Evolutionary conservation across 1,140 invertebrate species (phyloP).

Genomic region (Harlomillsia oculata): DNA sequence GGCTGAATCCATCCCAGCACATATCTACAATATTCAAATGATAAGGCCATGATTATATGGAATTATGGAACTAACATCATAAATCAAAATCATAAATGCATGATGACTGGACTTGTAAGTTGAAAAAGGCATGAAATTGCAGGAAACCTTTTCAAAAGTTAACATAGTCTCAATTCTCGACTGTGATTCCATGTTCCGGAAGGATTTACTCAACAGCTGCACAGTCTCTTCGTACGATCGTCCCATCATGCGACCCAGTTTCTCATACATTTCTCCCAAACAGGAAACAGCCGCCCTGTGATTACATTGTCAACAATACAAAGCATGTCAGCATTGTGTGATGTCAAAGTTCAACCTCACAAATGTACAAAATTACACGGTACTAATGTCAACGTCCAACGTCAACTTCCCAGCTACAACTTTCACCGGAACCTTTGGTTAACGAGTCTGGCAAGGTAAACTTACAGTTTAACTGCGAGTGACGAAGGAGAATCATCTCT

Average conservation of each 20-base stretch:
- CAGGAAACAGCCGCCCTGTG: conserved; percentile 88
- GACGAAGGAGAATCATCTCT: conserved; percentile 95
- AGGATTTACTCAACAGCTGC: conserved; percentile 76
- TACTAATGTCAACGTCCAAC: too few relatives aligned
- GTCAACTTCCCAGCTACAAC: too few relatives aligned
- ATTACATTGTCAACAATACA: conserved; percentile 36
- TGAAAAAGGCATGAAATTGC: too few relatives aligned
- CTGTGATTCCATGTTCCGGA: conserved; percentile 91
- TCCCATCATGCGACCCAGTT: conserved; percentile 95
- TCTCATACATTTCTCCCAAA: conserved; percentile 94
- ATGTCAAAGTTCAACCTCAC: too few relatives aligned
- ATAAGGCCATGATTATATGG: background rate
- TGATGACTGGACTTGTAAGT: conserved; percentile 26
- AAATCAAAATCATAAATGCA: conserved; percentile 7
- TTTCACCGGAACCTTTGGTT: too few relatives aligned
- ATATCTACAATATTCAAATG: conserved; percentile 46
- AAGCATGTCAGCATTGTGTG: too few relatives aligned
- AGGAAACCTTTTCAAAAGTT: conserved; percentile 88
- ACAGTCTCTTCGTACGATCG: conserved; percentile 96
- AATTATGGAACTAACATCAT: background rate
- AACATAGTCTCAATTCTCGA: conserved; percentile 92
- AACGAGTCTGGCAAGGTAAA: too few relatives aligned
- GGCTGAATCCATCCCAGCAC: conserved; percentile 76
- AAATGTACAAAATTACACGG: too few relatives aligned
- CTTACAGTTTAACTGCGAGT: conserved; percentile 86